Evolutionary conservation across 2,888 invertebrate genomes (phyloP).

Genomic region (Podabrus alpinus): DNA sequence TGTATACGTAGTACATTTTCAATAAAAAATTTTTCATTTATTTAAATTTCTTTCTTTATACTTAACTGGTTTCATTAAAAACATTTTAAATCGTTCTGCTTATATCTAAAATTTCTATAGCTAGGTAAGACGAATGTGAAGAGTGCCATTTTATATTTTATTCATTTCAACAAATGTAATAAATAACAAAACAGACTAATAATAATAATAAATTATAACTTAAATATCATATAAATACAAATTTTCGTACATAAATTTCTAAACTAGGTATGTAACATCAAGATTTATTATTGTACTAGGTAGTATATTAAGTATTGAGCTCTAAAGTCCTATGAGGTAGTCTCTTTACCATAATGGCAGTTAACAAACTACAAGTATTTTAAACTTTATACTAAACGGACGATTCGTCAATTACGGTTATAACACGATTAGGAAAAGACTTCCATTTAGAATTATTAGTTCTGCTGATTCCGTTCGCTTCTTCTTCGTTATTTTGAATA

Average conservation of each 20-base stretch:
- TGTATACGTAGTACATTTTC: not conserved
- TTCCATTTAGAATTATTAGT: constrained; percentile 52
- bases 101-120: not conserved
- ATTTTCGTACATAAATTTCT: not conserved
- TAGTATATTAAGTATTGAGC: constrained; percentile 11
- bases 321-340: constrained; percentile 34
- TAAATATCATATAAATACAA: not conserved
- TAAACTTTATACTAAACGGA: constrained; percentile 55
- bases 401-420: constrained; percentile 79
- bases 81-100: not conserved
- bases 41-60: not conserved
- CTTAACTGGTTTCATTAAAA: not conserved
- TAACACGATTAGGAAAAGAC: constrained; percentile 64
- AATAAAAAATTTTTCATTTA: not conserved
- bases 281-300: constrained; percentile 20
- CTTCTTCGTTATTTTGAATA: constrained; percentile 60
- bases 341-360: constrained; percentile 28
- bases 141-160: not conserved
- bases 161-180: not conserved
- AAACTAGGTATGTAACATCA: constrained; percentile 9
- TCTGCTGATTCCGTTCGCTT: constrained; percentile 55
- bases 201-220: not conserved
- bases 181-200: not conserved
- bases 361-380: constrained; percentile 20
- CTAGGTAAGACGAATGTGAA: not conserved